phyloP scores from a whole-genome alignment of 2,888 invertebrate genomes.

The Caenorhabditis sp. region DNA sequence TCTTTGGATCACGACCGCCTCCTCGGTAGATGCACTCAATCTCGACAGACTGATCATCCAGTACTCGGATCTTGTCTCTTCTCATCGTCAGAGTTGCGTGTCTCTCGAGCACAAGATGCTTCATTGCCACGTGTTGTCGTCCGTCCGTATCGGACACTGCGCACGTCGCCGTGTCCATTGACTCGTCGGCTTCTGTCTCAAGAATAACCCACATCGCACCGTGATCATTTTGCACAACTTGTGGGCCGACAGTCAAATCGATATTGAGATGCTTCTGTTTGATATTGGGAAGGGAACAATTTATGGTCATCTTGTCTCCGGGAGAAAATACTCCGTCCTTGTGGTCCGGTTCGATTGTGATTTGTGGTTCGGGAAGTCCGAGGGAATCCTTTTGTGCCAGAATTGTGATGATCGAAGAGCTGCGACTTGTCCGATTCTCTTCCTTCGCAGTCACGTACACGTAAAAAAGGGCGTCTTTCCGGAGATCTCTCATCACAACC shows the following conservation, averaged over 20 bases:
- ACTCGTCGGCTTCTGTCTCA: conserved; percentile 56
- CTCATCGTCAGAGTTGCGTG: conserved; percentile 46
- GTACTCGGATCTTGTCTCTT: conserved; percentile 51
- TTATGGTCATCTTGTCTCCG: conserved; percentile 56
- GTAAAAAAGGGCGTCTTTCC: conserved; percentile 56
- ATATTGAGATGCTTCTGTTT: conserved; percentile 50
- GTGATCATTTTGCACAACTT: conserved; percentile 61
- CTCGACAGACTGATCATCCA: conserved; percentile 62
- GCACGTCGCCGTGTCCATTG: conserved; percentile 64
- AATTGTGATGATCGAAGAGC: conserved; percentile 66
- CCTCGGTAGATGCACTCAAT: conserved; percentile 64
- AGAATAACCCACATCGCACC: conserved; percentile 52
- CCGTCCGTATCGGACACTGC: conserved; percentile 66
- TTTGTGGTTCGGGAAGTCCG: conserved; percentile 64
- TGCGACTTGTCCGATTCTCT: conserved; percentile 51
- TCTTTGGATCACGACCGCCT: conserved; percentile 25
- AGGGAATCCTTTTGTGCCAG: conserved; percentile 63
- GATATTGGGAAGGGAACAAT: conserved; percentile 54
- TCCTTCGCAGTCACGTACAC: conserved; percentile 66
- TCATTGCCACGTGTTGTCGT: conserved; percentile 64
- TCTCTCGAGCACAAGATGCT: conserved; percentile 56
- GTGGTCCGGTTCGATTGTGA: conserved; percentile 56
- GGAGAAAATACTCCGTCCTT: conserved; percentile 52
- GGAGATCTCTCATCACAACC: conserved; percentile 62
- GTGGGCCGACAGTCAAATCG: conserved; percentile 58